Evolutionary conservation across 2,113 vertebrate genomes (phyloP).

Genomic region (Arizona elegans): DNA sequence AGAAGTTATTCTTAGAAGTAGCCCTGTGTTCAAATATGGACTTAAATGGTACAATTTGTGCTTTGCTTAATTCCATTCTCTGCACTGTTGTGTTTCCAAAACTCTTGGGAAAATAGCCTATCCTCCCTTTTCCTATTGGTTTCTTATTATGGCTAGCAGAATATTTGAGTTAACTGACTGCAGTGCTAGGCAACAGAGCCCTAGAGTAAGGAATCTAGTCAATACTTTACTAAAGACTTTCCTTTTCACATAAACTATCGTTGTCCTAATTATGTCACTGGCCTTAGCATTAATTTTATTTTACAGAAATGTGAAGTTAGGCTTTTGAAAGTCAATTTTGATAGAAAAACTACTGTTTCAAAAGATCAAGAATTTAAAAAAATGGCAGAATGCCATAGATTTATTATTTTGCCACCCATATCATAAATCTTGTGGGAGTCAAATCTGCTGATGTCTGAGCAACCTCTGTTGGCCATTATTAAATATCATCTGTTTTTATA

Average conservation of each 20-base stretch:
- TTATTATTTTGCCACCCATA: conserved; percentile 19
- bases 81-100: background rate
- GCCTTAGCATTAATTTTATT: conserved; percentile 1
- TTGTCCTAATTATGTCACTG: background rate
- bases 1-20: conserved; percentile 33
- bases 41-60: conserved; percentile 19
- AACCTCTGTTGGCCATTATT: conserved; percentile 55
- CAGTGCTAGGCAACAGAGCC: conserved; percentile 13
- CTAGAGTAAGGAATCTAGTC: conserved; percentile 3
- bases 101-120: background rate
- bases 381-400: conserved; percentile 23
- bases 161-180: background rate
- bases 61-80: conserved; percentile 16
- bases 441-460: conserved; percentile 39
- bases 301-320: rapidly evolving
- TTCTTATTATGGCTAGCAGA: background rate
- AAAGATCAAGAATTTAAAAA: conserved; percentile 17
- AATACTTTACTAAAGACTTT: conserved; percentile 5
- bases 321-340: background rate
- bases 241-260: background rate
- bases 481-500: conserved; percentile 49
- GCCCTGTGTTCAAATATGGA: background rate
- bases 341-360: background rate
- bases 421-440: conserved; percentile 3
- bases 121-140: background rate